Percentiles rank a stretch among this genome's conserved stretches.
Conservation (phyloP, 2,888 invertebrate genomes). For the Esperia sulphurella region DNA sequence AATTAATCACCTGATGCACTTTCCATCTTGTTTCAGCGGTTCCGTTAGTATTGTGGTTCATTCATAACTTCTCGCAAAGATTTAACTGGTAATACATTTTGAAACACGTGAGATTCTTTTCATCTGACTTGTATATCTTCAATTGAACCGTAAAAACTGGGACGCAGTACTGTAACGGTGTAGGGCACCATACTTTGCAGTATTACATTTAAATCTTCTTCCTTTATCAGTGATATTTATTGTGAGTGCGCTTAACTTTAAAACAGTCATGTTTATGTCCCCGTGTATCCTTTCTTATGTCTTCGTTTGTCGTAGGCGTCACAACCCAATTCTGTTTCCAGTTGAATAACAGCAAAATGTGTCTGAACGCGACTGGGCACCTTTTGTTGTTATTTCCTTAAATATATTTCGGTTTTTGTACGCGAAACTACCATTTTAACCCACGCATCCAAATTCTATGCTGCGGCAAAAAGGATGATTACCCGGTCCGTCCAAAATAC, state of each 20-base stretch:
- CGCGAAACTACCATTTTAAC: conserved; percentile 48
- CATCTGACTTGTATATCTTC: conserved; percentile 25
- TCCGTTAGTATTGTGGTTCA: conserved; percentile 47
- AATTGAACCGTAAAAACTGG: conserved; percentile 39
- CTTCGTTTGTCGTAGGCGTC: conserved; percentile 67
- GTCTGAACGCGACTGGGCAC: conserved; percentile 36
- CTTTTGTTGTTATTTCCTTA: conserved; percentile 45
- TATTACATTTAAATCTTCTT: conserved; percentile 54
- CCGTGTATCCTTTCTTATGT: conserved; percentile 46
- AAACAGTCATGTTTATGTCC: conserved; percentile 64
- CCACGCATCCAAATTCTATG: conserved; percentile 62
- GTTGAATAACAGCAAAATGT: conserved; percentile 51
- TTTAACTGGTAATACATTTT: neutral
- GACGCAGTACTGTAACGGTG: conserved; percentile 41
- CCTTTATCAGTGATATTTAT: conserved; percentile 71
- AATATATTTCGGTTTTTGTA: conserved; percentile 29
- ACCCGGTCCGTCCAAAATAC: conserved; percentile 41
- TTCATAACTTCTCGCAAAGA: conserved; percentile 28
- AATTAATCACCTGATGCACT: conserved; percentile 69
- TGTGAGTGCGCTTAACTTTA: conserved; percentile 55
- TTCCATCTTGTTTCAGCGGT: conserved; percentile 58
- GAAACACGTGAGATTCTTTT: conserved; percentile 5
- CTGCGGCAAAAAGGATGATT: conserved; percentile 48
- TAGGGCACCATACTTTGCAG: conserved; percentile 50
- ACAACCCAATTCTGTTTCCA: conserved; percentile 51